Base-by-base conservation (phyloP, 2,888 invertebrate species). In the Andrena marginata region DNA sequence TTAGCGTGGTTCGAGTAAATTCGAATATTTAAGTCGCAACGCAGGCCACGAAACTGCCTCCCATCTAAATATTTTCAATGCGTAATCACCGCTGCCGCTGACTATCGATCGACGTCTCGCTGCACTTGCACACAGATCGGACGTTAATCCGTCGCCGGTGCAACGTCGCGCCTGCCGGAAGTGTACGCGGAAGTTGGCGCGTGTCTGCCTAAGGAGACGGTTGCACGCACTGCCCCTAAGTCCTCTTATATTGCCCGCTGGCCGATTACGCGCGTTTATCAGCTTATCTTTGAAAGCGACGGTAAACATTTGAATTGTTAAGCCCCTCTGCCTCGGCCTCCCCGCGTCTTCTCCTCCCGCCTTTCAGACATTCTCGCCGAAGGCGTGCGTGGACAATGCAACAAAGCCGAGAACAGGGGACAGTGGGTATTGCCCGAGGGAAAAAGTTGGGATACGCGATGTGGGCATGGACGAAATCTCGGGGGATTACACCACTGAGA, bases 241-340 rank as follows among this genome's bases (percentile, higher is more conserved):
- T 77, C 77, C 65, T 60, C 51, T 48, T 84, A 81, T 82, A 85
- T 87, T 77, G 84, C 60, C 77, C 51, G 65, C 67, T 48, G 68
- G 68, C 56, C 51, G 72, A 74, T 77, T 67, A 78, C 85, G 73
- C 76, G 89, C 89, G 89, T 89, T 91, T 90, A 91, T 88, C 90
- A 89, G 86, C 85, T 90, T 91, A 90, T 90, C 91, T 86, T 85
- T 74, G 81, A 85, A 78, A 89, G 84, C 86, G 72, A 77, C 59
- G 87, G 89, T 80, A 88, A 91, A 90, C 86, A 87, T 91, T 89
- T 89, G 85, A 89, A 90, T 90, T 90, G 90, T 90, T 89, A 88
- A 89, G 73, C 73, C 70, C 16, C 54, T 31, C 49, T n/a, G 67
- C 23, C 35, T 6, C 60, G 23, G 23, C 48, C 42, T 42, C 60